A percentile compares a stretch with the other conserved stretches of the same genome.
Conservation (phyloP, 2,888 invertebrate genomes). For the Habrosyne pyritoides region DNA sequence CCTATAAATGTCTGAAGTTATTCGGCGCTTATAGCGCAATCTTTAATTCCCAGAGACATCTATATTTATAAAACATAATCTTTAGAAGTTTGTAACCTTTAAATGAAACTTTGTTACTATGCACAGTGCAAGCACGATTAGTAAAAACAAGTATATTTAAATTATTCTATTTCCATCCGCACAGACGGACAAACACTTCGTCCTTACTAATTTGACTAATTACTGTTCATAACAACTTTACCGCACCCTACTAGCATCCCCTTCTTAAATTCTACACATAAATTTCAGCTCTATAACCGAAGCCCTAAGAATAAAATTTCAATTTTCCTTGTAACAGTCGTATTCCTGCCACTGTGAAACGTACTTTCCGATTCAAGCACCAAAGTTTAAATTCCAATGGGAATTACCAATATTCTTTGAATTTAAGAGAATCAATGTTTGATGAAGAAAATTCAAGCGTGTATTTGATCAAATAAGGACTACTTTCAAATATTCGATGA, state of each 20-base stretch:
- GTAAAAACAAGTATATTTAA: background rate
- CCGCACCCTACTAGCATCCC: constrained; percentile 40
- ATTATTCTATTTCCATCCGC: constrained; percentile 17
- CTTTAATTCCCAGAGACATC: too few relatives aligned
- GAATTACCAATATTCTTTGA: background rate
- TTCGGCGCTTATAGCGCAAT: too few relatives aligned
- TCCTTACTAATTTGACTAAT: constrained; percentile 73
- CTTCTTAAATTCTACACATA: constrained; percentile 17
- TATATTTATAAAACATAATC: too few relatives aligned
- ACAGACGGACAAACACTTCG: constrained; percentile 38
- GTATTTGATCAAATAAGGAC: constrained; percentile 20
- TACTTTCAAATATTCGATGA: constrained; percentile 19
- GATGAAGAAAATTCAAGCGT: constrained; percentile 10
- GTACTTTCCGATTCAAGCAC: constrained; percentile 1
- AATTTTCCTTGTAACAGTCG: background rate
- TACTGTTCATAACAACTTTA: constrained; percentile 58
- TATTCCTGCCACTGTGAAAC: background rate
- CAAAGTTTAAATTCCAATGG: constrained; percentile 11
- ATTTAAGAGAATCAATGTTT: background rate
- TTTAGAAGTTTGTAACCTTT: too few relatives aligned
- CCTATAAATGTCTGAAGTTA: too few relatives aligned
- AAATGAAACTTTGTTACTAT: too few relatives aligned
- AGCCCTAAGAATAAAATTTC: background rate
- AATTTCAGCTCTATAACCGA: constrained; percentile 25
- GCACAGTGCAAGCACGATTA: background rate